phyloP scores from a whole-genome alignment of 2,888 invertebrate species.

The Epinotia nisella region DNA sequence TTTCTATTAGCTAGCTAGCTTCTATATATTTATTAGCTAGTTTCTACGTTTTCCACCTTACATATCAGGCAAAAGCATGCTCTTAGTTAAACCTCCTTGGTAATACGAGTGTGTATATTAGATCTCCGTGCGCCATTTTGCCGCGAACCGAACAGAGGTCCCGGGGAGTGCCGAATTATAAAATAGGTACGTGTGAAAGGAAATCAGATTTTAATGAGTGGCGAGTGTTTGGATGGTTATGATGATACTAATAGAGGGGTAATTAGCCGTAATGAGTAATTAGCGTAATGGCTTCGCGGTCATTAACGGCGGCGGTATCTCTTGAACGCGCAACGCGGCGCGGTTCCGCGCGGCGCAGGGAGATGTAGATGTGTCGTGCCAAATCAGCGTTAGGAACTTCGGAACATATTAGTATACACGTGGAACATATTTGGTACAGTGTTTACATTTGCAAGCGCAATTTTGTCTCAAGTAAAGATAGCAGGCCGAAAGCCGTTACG shows the following conservation, averaged over 20 bases:
- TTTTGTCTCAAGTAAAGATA: too few species aligned
- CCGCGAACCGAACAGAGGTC: not conserved
- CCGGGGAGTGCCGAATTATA: not conserved
- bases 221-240: slow-evolving; percentile 9
- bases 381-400: too few species aligned
- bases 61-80: too few species aligned
- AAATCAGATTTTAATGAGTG: slow-evolving; percentile 15
- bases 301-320: slow-evolving; percentile 15
- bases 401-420: too few species aligned
- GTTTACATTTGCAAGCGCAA: too few species aligned
- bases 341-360: not conserved
- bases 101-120: not conserved
- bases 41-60: too few species aligned
- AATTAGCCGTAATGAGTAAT: slow-evolving; percentile 40
- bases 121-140: not conserved
- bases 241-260: slow-evolving; percentile 24
- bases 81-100: not conserved
- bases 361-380: too few species aligned
- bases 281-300: slow-evolving; percentile 23
- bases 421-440: too few species aligned
- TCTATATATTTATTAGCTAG: too few species aligned
- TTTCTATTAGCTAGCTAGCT: too few species aligned
- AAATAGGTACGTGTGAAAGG: not conserved
- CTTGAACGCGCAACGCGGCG: not conserved
- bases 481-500: not conserved